Conservation (phyloP, 1,140 invertebrate species). For the Macrotrachela quadricornifera region DNA sequence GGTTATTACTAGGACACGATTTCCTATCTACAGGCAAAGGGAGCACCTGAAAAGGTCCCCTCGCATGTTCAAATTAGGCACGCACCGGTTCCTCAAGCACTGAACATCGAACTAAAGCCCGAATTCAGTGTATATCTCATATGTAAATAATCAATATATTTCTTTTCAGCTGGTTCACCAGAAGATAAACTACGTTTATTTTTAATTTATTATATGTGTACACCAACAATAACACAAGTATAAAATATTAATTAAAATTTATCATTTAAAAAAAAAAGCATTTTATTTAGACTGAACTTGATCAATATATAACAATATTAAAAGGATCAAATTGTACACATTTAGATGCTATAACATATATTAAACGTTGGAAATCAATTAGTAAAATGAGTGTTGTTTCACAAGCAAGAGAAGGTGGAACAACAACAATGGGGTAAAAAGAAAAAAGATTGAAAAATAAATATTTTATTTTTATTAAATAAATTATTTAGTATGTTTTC, state of each 20-base stretch:
- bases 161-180: slow-evolving; percentile 40
- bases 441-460: too few relatives aligned
- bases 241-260: slow-evolving; percentile 7
- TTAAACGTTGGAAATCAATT: slow-evolving; percentile 6
- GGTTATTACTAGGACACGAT: too few relatives aligned
- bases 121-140: too few relatives aligned
- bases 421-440: slow-evolving; percentile 58
- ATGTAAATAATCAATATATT: neutral
- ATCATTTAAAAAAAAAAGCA: slow-evolving; percentile 2
- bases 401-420: slow-evolving; percentile 58
- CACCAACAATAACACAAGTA: slow-evolving; percentile 48
- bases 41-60: too few relatives aligned
- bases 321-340: slow-evolving; percentile 19
- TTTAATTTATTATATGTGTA: slow-evolving; percentile 76
- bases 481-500: slow-evolving; percentile 72
- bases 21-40: too few relatives aligned
- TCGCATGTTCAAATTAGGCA: too few relatives aligned
- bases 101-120: too few relatives aligned
- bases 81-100: too few relatives aligned
- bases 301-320: slow-evolving; percentile 56
- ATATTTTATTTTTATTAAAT: too few relatives aligned
- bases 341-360: neutral
- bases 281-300: slow-evolving; percentile 44
- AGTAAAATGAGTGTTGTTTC: slow-evolving; percentile 4
- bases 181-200: slow-evolving; percentile 85